Evolutionary conservation across 2,113 vertebrate species (phyloP), one percentile per base, ranked within the genome.

Genomic region (Lasiurus cinereus): DNA sequence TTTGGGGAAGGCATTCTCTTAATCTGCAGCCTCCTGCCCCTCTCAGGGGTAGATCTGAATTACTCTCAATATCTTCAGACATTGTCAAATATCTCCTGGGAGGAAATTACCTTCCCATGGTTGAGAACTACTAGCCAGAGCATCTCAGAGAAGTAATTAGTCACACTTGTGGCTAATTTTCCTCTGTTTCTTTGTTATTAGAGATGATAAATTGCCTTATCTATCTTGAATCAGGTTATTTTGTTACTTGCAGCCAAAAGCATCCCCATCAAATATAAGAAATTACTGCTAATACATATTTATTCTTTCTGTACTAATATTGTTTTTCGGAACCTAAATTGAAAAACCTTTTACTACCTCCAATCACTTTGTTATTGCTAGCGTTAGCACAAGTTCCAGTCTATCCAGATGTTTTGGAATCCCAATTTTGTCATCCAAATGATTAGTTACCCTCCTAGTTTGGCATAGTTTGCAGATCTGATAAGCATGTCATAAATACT

Each of bases 181-280:
- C 64, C 8, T 82, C 31, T 48, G 12, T 70, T 85, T 91, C 14
- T 27, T 78, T 91, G 36, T 69, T 79, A 67, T 8, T 87, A 33
- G 24, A 92, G 31, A 29, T 78, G 54, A 70, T 67, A 83, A 73
- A 73, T 43, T 18, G 43, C 10, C 29, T 74, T 90, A 39, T 56
- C 29, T 2, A 43, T 88, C 80, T 92, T 52, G 22, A 93, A 84
- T 94, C 54, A 94, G 39, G 14, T 43, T 43, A 43, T 88, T 82
- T 94, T 88, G 54, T 96, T 94, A 96, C 93, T 79, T 97, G 70
- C 66, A 91, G 72, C 83, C 83, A 19, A 89, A 91, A 67, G 39
- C 91, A 94, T 48, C 29, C 67, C 5, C 13, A 31, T n/a, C 6
- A 24, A 83, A 66, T 22, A 52, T 8, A 76, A 74, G 8, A 52